These are phyloP conservation scores for Drosophila macrothrix DNA, from an alignment of 2,888 invertebrate species.

Conservation along the genomic window DNA sequence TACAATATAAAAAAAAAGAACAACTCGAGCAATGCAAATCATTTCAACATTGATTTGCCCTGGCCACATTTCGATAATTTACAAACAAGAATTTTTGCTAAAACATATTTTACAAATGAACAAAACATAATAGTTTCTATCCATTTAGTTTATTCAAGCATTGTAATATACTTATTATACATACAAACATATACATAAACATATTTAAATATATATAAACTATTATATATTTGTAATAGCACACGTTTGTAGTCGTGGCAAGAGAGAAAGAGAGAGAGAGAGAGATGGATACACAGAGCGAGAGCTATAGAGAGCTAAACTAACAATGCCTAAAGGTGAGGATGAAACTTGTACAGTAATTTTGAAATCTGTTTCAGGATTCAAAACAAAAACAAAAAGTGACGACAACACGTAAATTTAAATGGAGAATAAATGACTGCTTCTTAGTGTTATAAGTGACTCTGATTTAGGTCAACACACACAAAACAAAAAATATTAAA, in stretches of 20 bases:
- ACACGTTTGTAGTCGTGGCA: constrained; percentile 65
- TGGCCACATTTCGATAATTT: constrained; percentile 54
- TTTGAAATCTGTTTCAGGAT: constrained; percentile 81
- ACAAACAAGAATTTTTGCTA: constrained; percentile 45
- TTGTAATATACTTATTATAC: constrained; percentile 64
- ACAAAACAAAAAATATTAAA: constrained; percentile 16
- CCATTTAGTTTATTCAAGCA: constrained; percentile 39
- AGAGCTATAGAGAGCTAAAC: constrained; percentile 39
- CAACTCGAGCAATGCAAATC: constrained; percentile 15
- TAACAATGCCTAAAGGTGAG: constrained; percentile 27
- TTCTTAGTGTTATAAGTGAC: constrained; percentile 82
- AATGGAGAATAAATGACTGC: constrained; percentile 85
- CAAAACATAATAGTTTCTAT: constrained; percentile 27
- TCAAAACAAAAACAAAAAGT: constrained; percentile 65
- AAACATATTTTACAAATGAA: constrained; percentile 32
- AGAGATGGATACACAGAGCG: not conserved
- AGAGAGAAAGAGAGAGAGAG: not conserved
- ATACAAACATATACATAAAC: constrained; percentile 40
- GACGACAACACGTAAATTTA: constrained; percentile 81
- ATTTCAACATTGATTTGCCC: constrained; percentile 42
- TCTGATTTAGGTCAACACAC: constrained; percentile 72
- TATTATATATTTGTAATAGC: constrained; percentile 61
- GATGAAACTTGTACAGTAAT: constrained; percentile 74
- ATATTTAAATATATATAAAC: constrained; percentile 39
- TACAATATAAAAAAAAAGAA: not conserved